These are phyloP conservation scores for Rhabdomys pumilio DNA, from an alignment of 2,797 vertebrate species.

Conservation along the genomic window DNA sequence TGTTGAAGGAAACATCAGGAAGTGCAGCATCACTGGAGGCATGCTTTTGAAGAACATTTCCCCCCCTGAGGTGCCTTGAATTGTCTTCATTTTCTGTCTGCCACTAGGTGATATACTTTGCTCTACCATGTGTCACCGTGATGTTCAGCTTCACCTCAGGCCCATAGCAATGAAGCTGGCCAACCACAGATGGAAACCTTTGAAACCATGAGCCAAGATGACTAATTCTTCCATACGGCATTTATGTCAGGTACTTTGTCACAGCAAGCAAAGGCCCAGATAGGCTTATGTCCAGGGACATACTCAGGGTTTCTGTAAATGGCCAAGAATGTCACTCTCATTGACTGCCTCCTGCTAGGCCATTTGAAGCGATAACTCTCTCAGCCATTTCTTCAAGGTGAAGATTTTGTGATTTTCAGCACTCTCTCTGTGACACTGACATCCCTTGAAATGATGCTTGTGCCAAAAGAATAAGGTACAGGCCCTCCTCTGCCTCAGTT, in stretches of 20 bases:
- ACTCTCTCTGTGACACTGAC: background rate
- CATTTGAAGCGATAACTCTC: accelerated
- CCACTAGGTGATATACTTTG: background rate
- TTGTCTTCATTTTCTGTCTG: background rate
- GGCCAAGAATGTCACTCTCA: background rate
- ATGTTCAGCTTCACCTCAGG: background rate
- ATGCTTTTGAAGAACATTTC: background rate
- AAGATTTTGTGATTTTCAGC: background rate
- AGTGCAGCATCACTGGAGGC: background rate
- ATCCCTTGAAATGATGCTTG: background rate
- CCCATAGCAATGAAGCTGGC: background rate
- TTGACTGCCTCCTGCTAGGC: background rate
- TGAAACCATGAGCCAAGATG: background rate
- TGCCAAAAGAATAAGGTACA: background rate
- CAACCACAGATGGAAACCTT: background rate
- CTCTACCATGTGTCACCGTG: background rate
- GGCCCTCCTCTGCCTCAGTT: no score
- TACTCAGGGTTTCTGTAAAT: background rate
- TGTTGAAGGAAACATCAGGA: background rate
- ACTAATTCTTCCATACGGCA: background rate
- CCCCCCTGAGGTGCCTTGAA: background rate
- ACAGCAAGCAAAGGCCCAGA: constrained; percentile 8
- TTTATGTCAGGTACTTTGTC: background rate
- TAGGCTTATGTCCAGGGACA: background rate
- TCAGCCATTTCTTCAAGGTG: background rate